phyloP scores from a whole-genome alignment of 2,113 vertebrate species.

The Trichomycterus rosablanca region DNA sequence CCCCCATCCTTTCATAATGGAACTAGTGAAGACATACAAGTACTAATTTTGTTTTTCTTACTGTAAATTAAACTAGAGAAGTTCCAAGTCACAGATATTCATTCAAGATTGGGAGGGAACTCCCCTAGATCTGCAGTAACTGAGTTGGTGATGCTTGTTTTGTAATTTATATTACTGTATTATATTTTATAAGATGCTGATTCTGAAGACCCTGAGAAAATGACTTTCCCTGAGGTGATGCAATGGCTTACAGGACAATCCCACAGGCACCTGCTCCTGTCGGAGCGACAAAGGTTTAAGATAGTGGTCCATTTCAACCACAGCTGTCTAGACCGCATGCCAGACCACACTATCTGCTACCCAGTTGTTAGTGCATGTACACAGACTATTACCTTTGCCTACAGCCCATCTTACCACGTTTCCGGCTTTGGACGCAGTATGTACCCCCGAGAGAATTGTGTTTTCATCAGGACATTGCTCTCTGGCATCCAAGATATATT shows the following conservation, averaged over 20 bases:
- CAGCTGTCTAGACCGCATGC: slow-evolving; percentile 8
- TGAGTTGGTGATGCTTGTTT: not conserved
- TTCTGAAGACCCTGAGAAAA: not conserved
- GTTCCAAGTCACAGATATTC: not conserved
- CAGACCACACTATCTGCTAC: slow-evolving; percentile 17
- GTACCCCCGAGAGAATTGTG: no score
- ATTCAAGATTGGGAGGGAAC: not conserved
- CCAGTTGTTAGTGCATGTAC: slow-evolving; percentile 25
- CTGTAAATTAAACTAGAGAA: no score
- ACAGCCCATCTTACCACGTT: slow-evolving; percentile 19
- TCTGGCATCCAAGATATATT: no score
- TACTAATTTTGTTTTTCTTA: no score
- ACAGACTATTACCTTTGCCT: slow-evolving; percentile 12
- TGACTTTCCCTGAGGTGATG: not conserved
- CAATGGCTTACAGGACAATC: slow-evolving; percentile 4
- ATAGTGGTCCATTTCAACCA: not conserved
- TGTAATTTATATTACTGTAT: not conserved
- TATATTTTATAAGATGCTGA: not conserved
- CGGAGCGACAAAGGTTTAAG: not conserved
- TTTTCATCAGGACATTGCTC: no score
- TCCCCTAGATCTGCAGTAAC: not conserved
- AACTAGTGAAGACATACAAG: no score
- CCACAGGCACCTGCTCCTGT: slow-evolving; percentile 7
- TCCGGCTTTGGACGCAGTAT: no score
- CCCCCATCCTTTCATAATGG: no score